A percentile compares a stretch with the other conserved stretches of the same genome.
Evolutionary conservation across 2,888 invertebrate species (phyloP).

Genomic region (Eupithecia insigniata): DNA sequence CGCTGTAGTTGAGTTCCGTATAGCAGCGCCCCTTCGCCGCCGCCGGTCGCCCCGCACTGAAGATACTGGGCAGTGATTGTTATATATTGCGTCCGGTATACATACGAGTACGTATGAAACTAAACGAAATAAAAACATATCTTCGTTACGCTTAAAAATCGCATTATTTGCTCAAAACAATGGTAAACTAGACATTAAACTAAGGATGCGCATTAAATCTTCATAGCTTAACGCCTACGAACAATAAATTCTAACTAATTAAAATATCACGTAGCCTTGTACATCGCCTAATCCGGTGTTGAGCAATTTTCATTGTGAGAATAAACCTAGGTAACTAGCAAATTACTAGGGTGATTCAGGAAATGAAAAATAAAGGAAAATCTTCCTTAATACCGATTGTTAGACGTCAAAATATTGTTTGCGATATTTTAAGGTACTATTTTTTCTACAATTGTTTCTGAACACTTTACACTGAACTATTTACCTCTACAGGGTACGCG

Average conservation of each 20-base stretch:
- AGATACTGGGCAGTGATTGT: background rate
- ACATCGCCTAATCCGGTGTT: slow-evolving; percentile 55
- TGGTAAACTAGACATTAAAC: slow-evolving; percentile 25
- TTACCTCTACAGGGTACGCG: background rate
- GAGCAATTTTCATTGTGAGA: slow-evolving; percentile 52
- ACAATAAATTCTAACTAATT: slow-evolving; percentile 56
- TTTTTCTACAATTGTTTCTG: no score
- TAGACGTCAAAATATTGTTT: background rate
- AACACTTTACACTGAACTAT: background rate
- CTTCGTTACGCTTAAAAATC: background rate
- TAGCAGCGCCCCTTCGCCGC: background rate
- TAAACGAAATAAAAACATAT: background rate
- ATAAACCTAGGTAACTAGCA: slow-evolving; percentile 25
- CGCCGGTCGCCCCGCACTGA: no score
- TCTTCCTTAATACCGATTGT: background rate
- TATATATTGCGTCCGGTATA: background rate
- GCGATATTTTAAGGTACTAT: no score
- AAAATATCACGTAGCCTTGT: slow-evolving; percentile 56
- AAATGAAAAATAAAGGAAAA: background rate
- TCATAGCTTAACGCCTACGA: slow-evolving; percentile 43
- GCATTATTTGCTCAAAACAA: slow-evolving; percentile 19
- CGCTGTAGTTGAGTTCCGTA: background rate
- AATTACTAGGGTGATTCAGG: background rate
- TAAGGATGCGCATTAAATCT: slow-evolving; percentile 35
- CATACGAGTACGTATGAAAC: background rate